These are phyloP conservation scores for Melanchra persicariae DNA, from an alignment of 2,888 invertebrate species.

Conservation along the genomic window DNA sequence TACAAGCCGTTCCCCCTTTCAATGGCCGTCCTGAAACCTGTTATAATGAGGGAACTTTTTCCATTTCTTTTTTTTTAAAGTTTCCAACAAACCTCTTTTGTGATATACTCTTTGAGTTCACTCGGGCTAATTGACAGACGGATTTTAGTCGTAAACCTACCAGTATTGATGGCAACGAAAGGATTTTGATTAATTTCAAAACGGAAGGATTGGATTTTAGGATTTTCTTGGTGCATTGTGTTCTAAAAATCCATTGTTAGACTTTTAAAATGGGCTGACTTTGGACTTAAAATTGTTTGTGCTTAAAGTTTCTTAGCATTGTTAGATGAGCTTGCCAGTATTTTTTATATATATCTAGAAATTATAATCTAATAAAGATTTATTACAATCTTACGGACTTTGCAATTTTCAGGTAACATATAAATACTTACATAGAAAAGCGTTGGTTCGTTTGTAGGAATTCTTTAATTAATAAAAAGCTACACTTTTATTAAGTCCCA, in stretches of 20 bases:
- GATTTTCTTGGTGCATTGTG: conserved; percentile 11
- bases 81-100: conserved; percentile 71
- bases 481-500: no score
- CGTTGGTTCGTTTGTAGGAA: no score
- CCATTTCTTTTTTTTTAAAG: conserved; percentile 81
- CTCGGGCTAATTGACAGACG: conserved; percentile 74
- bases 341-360: no score
- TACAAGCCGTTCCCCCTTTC: conserved; percentile 62
- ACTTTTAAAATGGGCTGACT: not conserved
- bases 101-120: conserved; percentile 76
- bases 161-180: conserved; percentile 43
- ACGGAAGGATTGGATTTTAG: not conserved
- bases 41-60: conserved; percentile 87
- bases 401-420: no score
- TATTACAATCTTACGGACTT: no score
- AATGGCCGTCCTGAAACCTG: conserved; percentile 79
- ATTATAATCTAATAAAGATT: no score
- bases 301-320: not conserved
- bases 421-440: no score
- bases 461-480: no score
- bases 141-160: conserved; percentile 55
- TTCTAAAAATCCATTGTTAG: conserved; percentile 11
- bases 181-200: conserved; percentile 50
- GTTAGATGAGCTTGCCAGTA: not conserved
- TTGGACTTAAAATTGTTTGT: not conserved